A percentile compares a stretch with the other conserved stretches of the same genome.
Evolutionary conservation across 2,113 vertebrate species (phyloP).

Genomic region (Tychaedon coryphoeus): DNA sequence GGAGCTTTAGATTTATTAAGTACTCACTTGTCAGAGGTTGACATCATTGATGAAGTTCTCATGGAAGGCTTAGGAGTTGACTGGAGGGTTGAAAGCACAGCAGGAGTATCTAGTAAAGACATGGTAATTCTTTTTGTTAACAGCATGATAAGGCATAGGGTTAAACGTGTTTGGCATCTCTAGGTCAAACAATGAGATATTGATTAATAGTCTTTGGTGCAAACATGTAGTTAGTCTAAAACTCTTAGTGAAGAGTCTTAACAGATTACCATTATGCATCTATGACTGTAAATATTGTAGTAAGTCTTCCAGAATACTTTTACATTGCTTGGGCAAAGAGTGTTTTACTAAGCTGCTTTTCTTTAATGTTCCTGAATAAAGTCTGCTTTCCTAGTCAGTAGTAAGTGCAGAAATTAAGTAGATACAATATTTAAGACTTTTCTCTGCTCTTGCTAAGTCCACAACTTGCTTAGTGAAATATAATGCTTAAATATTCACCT

Average conservation of each 20-base stretch:
- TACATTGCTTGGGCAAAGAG: not conserved
- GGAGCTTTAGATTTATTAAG: not conserved
- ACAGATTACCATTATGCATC: not conserved
- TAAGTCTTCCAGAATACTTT: not conserved
- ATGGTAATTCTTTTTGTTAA: not conserved
- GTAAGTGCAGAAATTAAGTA: not conserved
- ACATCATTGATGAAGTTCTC: not conserved
- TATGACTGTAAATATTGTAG: not conserved
- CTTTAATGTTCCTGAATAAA: not conserved
- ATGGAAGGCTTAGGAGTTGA: not conserved
- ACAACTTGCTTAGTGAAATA: not conserved
- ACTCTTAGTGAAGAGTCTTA: not conserved
- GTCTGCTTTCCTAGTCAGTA: not conserved
- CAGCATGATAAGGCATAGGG: not conserved
- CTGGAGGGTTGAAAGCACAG: not conserved
- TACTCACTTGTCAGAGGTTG: not conserved
- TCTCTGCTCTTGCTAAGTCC: not conserved
- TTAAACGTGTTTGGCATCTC: not conserved
- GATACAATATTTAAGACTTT: not conserved
- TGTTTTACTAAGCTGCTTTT: not conserved
- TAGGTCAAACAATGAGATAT: not conserved
- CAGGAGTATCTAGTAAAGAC: not conserved
- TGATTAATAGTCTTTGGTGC: not conserved
- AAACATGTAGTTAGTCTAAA: not conserved
- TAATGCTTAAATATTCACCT: not conserved